A percentile compares a stretch with the other conserved stretches of the same genome.
phyloP scores from a whole-genome alignment of 92 coral and sea anemone genomes.

The Montipora capitata region DNA sequence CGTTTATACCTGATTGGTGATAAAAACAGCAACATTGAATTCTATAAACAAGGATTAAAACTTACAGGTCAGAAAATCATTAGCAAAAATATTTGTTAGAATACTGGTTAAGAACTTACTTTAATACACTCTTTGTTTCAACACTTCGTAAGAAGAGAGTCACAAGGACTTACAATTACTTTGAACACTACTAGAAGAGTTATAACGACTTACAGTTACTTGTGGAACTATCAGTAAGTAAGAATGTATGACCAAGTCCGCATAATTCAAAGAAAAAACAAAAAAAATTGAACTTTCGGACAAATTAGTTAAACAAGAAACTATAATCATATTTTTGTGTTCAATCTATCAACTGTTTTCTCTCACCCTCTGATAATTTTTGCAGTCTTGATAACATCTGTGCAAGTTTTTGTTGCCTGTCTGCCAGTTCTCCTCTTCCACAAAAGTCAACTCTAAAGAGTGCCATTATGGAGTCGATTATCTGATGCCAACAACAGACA shows the following conservation, averaged over 20 bases:
- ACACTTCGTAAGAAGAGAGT: too few species aligned
- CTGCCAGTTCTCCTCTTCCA: conserved; percentile 99
- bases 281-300: too few species aligned
- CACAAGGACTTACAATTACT: too few species aligned
- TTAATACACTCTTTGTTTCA: too few species aligned
- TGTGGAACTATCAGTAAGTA: too few species aligned
- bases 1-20: conserved; percentile 93
- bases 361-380: conserved; percentile 95
- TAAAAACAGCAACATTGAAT: conserved; percentile 95
- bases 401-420: conserved; percentile 98
- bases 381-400: conserved; percentile 99
- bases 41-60: conserved; percentile 64
- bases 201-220: too few species aligned
- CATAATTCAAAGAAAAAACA: too few species aligned
- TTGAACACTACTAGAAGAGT: too few species aligned
- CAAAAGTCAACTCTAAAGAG: conserved; percentile 97
- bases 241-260: too few species aligned
- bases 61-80: background rate
- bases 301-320: too few species aligned
- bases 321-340: too few species aligned
- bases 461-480: conserved; percentile 99
- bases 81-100: background rate
- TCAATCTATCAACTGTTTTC: background rate
- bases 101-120: too few species aligned
- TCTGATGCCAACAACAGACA: conserved; percentile 49